Evolutionary conservation across 2,797 vertebrate species (phyloP).

Genomic region (Phoeniculus purpureus): DNA sequence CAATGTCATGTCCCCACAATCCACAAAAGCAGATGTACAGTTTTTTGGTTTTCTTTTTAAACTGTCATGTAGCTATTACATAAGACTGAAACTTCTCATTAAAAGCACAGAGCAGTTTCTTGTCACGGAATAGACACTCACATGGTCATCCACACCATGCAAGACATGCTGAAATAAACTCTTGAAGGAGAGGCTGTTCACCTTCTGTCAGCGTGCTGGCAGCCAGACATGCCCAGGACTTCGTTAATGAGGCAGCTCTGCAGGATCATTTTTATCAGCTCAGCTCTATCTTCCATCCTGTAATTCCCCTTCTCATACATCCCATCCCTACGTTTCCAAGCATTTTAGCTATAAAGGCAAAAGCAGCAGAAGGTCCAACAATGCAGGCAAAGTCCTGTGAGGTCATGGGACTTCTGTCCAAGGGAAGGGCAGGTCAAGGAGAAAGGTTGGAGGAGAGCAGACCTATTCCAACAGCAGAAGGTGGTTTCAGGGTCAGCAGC

Average conservation of each 20-base stretch:
- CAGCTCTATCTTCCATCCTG: neutral
- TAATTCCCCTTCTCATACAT: neutral
- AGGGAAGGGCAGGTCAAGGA: neutral
- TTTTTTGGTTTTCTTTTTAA: conserved; percentile 36
- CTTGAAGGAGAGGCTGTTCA: neutral
- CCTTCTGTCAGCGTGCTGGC: neutral
- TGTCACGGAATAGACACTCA: neutral
- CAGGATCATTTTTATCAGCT: neutral
- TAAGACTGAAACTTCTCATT: neutral
- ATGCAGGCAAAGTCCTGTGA: neutral
- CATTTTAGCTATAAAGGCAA: rapidly evolving
- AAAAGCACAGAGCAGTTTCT: neutral
- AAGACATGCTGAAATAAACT: neutral
- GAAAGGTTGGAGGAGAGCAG: neutral
- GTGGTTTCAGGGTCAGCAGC: neutral
- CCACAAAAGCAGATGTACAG: conserved; percentile 7
- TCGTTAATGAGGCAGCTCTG: neutral
- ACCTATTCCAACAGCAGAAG: neutral
- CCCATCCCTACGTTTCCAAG: neutral
- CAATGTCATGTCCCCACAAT: conserved; percentile 6
- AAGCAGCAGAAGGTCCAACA: neutral
- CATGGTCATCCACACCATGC: neutral
- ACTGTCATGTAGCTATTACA: neutral
- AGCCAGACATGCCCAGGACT: neutral
- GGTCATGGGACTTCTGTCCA: rapidly evolving